Evolutionary conservation across 2,113 vertebrate species (phyloP).

Genomic region (Megatriorchis doriae): DNA sequence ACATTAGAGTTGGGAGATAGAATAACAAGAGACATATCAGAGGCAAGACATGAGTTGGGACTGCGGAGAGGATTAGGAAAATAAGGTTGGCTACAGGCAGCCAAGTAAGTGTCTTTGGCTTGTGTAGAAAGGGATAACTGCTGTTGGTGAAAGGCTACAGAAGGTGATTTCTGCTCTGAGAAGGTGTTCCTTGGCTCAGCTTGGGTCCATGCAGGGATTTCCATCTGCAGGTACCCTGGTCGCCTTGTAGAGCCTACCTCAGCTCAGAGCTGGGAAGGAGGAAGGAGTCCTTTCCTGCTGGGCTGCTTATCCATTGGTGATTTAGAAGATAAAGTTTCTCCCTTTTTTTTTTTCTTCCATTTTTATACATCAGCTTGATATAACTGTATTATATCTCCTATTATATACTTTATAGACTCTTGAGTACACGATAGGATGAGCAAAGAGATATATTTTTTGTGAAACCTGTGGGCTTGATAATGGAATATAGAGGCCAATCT

Average conservation of each 20-base stretch:
- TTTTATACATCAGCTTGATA: not conserved
- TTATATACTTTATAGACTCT: not conserved
- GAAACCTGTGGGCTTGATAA: not conserved
- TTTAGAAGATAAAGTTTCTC: not conserved
- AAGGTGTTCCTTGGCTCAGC: not conserved
- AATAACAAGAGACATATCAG: not conserved
- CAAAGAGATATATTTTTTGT: not conserved
- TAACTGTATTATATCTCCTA: not conserved
- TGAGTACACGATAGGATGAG: not conserved
- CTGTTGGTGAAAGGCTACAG: not conserved
- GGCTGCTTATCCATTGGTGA: not conserved
- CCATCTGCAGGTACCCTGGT: too few relatives aligned
- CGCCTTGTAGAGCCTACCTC: rapidly evolving
- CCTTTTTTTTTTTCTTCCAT: not conserved
- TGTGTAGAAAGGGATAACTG: not conserved
- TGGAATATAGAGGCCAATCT: not conserved
- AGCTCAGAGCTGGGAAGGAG: not conserved
- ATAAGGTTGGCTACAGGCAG: not conserved
- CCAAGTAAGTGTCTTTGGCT: not conserved
- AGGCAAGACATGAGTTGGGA: not conserved
- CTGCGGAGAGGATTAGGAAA: not conserved
- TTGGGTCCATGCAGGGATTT: not conserved
- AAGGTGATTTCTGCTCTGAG: not conserved
- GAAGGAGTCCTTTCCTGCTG: not conserved
- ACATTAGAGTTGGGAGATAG: not conserved